Percentiles rank a stretch among this genome's conserved stretches.
These are phyloP conservation scores for Pleuronectes platessa DNA, from an alignment of 2,113 vertebrate genomes.

Conservation along the genomic window DNA sequence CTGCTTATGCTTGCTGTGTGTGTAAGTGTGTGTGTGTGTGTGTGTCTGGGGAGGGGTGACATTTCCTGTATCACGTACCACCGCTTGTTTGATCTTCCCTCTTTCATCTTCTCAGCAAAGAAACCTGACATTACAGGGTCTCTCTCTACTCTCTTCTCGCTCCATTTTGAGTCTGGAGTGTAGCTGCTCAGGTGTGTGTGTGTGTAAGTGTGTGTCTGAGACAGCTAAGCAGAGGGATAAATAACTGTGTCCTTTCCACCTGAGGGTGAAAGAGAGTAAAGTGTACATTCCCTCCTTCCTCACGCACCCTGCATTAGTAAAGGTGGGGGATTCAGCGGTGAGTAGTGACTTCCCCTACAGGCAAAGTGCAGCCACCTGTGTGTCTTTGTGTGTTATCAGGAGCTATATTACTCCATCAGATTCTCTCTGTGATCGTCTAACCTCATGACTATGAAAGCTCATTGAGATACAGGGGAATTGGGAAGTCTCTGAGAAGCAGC, in stretches of 20 bases:
- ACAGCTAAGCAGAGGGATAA: conserved; percentile 46
- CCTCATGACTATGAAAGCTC: conserved; percentile 2
- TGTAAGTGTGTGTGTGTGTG: conserved; percentile 27
- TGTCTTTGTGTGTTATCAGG: not conserved
- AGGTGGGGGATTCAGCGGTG: conserved; percentile 1
- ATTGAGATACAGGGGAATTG: conserved; percentile 47
- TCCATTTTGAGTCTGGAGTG: conserved; percentile 50
- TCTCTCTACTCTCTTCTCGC: conserved; percentile 55
- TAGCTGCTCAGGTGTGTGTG: conserved; percentile 1
- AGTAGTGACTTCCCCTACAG: not conserved
- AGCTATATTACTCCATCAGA: conserved; percentile 14
- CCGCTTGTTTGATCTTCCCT: conserved; percentile 74
- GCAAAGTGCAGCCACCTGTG: not conserved
- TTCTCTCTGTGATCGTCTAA: conserved; percentile 29
- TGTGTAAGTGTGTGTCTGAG: conserved; percentile 1
- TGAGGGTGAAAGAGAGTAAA: conserved; percentile 51
- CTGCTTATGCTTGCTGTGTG: conserved; percentile 5
- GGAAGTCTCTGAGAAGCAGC: conserved; percentile 19
- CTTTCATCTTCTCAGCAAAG: conserved; percentile 80
- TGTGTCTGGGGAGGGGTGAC: conserved; percentile 58
- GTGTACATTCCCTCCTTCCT: conserved; percentile 36
- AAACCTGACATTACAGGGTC: conserved; percentile 75
- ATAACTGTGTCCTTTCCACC: conserved; percentile 62
- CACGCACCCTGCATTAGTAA: conserved; percentile 36
- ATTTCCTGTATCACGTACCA: conserved; percentile 73